phyloP scores from a whole-genome alignment of 2,888 invertebrate genomes.

The Andrena minutula region DNA sequence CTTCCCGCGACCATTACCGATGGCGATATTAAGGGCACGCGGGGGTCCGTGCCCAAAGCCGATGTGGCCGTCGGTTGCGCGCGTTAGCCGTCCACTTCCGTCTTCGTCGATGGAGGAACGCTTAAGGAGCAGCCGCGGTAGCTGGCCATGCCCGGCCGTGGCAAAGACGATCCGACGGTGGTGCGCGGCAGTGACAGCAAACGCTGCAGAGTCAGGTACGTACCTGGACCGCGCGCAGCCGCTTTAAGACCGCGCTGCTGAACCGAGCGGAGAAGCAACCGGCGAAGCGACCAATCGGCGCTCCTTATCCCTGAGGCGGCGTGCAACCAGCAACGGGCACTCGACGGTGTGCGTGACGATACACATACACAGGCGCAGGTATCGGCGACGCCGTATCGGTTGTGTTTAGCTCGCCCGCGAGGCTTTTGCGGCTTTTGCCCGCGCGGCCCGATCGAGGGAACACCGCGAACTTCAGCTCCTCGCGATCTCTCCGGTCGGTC shows the following conservation, averaged over 20 bases:
- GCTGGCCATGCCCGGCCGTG: conserved; percentile 42
- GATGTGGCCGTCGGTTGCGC: conserved; percentile 8
- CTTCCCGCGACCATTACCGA: conserved; percentile 45
- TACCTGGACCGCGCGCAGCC: conserved; percentile 56
- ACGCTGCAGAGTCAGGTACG: conserved; percentile 46
- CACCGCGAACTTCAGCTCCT: conserved; percentile 59
- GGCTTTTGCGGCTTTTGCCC: conserved; percentile 50
- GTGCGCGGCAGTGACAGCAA: conserved; percentile 55
- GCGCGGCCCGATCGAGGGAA: conserved; percentile 55
- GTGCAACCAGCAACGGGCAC: conserved; percentile 4
- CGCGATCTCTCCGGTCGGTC: conserved; percentile 55
- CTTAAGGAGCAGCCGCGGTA: conserved; percentile 19
- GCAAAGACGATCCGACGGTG: conserved; percentile 42
- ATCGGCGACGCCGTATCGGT: conserved; percentile 34
- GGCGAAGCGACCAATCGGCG: conserved; percentile 52
- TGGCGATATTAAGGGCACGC: conserved; percentile 43
- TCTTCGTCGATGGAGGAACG: conserved; percentile 52
- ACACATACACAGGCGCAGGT: background rate
- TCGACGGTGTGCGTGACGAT: conserved; percentile 2
- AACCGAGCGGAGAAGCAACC: conserved; percentile 54
- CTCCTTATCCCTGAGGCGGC: conserved; percentile 33
- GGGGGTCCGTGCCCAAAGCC: too few species aligned
- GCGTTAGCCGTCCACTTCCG: conserved; percentile 52
- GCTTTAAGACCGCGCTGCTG: conserved; percentile 38
- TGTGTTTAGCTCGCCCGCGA: conserved; percentile 24